phyloP scores from a whole-genome alignment of 2,113 vertebrate species.

The Ploceus nigricollis region DNA sequence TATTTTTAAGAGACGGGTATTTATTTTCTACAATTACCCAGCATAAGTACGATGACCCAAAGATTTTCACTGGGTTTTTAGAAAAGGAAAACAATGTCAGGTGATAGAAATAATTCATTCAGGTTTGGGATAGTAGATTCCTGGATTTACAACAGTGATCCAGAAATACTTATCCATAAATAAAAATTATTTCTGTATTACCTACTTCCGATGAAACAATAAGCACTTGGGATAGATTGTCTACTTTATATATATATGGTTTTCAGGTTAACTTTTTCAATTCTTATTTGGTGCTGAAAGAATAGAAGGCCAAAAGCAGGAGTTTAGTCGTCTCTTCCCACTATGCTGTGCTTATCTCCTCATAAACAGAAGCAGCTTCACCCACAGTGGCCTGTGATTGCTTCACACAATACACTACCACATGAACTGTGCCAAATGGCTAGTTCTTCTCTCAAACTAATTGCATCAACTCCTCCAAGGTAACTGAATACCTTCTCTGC shows the following conservation, averaged over 20 bases:
- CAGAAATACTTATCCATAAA: neutral
- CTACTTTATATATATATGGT: neutral
- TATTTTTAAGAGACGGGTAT: neutral
- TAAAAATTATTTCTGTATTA: neutral
- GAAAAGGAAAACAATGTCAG: neutral
- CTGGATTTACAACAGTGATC: neutral
- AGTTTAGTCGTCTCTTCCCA: slow-evolving; percentile 48
- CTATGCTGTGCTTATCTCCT: neutral
- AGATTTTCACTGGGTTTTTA: neutral
- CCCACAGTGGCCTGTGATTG: slow-evolving; percentile 7
- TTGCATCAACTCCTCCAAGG: slow-evolving; percentile 41
- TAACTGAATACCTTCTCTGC: slow-evolving; percentile 17
- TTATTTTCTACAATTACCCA: neutral
- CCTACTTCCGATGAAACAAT: neutral
- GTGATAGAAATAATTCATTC: neutral
- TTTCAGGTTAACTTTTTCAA: neutral
- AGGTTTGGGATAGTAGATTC: neutral
- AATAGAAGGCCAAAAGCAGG: slow-evolving; percentile 15
- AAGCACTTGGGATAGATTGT: neutral
- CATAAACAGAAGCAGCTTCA: slow-evolving; percentile 49
- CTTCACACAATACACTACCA: slow-evolving; percentile 19
- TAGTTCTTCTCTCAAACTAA: slow-evolving; percentile 38
- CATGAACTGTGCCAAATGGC: slow-evolving; percentile 9
- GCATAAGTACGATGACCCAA: neutral
- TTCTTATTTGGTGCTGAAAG: neutral